phyloP scores from a whole-genome alignment of 2,888 invertebrate species.

The Pseudeuparius sepicola region DNA sequence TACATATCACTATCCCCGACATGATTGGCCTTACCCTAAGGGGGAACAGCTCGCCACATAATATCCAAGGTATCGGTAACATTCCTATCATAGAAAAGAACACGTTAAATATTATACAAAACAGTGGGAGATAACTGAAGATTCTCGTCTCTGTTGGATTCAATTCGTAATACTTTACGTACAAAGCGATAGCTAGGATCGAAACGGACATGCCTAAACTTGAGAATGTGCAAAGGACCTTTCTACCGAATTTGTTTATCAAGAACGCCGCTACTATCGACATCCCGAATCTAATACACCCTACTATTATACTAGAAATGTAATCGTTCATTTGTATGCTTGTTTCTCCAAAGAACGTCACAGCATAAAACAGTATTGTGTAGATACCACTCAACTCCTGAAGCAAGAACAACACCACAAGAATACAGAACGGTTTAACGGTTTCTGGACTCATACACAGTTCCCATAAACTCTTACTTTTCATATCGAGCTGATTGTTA shows the following conservation, averaged over 20 bases:
- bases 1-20: slow-evolving; percentile 59
- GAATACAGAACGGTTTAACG: slow-evolving; percentile 55
- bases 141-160: slow-evolving; percentile 27
- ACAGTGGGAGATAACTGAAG: slow-evolving; percentile 41
- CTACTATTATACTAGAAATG: slow-evolving; percentile 59
- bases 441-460: slow-evolving; percentile 44
- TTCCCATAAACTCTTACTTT: slow-evolving; percentile 33
- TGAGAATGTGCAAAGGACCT: slow-evolving; percentile 52
- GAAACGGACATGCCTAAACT: slow-evolving; percentile 55
- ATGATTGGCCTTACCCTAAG: slow-evolving; percentile 57
- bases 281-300: slow-evolving; percentile 54
- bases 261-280: slow-evolving; percentile 56
- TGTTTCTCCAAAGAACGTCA: slow-evolving; percentile 58
- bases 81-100: slow-evolving; percentile 66
- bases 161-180: slow-evolving; percentile 36
- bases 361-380: slow-evolving; percentile 61
- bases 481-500: slow-evolving; percentile 28
- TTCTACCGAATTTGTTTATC: slow-evolving; percentile 54
- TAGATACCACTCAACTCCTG: slow-evolving; percentile 68
- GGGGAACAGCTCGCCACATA: slow-evolving; percentile 64
- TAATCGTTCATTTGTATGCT: slow-evolving; percentile 54
- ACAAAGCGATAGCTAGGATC: slow-evolving; percentile 40
- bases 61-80: slow-evolving; percentile 63
- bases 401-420: slow-evolving; percentile 56
- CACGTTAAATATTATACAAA: slow-evolving; percentile 57